Percentiles rank a stretch among this genome's conserved stretches.
Evolutionary conservation across 1,140 invertebrate species (phyloP).

Genomic region (Drosophila kurseongensis): DNA sequence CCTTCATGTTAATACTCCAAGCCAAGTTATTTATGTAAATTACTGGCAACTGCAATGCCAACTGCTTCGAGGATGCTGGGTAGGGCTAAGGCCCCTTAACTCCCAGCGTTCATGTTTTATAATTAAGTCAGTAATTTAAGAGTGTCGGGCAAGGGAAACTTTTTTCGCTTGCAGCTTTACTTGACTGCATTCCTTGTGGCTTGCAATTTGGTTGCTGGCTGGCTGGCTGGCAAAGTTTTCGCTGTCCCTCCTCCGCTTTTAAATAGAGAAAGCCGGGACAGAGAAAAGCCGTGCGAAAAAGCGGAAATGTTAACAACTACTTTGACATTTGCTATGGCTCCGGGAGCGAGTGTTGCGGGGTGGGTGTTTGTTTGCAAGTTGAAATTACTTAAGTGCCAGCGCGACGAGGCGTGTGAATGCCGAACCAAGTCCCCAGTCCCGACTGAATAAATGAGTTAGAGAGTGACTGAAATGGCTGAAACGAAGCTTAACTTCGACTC

Average conservation of each 20-base stretch:
- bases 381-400: conserved; percentile 75
- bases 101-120: conserved; percentile 74
- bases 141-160: conserved; percentile 68
- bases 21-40: conserved; percentile 78
- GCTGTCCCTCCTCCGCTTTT: conserved; percentile 8
- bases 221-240: conserved; percentile 57
- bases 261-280: background rate
- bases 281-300: conserved; percentile 56
- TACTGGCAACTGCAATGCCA: conserved; percentile 58
- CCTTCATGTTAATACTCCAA: conserved; percentile 70
- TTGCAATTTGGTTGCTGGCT: conserved; percentile 60
- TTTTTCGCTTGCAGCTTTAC: conserved; percentile 61
- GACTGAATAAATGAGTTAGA: conserved; percentile 45
- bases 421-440: conserved; percentile 29
- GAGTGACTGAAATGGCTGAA: conserved; percentile 24
- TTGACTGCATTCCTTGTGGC: conserved; percentile 76
- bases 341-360: conserved; percentile 21
- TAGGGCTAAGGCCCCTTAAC: conserved; percentile 20
- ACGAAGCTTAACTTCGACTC: conserved; percentile 32
- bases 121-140: conserved; percentile 81
- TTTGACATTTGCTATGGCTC: conserved; percentile 68
- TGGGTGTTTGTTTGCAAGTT: conserved; percentile 62
- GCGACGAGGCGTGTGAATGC: conserved; percentile 71
- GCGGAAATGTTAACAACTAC: conserved; percentile 80
- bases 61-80: conserved; percentile 20